Evolutionary conservation across 1,140 invertebrate genomes (phyloP).

Genomic region (Heliconius melpomene): DNA sequence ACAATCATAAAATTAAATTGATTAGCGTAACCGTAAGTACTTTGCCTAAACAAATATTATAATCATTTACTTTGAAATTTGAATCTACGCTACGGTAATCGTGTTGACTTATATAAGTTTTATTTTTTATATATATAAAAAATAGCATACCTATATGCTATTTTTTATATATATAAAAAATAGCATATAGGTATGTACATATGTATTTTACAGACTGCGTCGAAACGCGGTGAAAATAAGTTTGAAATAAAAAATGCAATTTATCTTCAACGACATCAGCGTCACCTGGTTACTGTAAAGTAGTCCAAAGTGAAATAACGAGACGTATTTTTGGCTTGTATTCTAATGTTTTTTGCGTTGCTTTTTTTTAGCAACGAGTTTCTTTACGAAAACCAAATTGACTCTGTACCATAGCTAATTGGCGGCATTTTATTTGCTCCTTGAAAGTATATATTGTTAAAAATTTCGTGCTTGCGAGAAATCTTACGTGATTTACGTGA

Average conservation of each 20-base stretch:
- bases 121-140: no score
- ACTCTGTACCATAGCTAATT: conserved; percentile 20
- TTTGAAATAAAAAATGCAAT: neutral
- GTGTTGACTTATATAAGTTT: no score
- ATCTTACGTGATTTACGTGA: neutral
- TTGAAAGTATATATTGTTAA: conserved; percentile 3
- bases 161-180: no score
- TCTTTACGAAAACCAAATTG: conserved; percentile 17
- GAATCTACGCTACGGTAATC: no score
- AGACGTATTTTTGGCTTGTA: conserved; percentile 26
- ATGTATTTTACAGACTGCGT: neutral
- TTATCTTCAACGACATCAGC: neutral
- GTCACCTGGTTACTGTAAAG: neutral
- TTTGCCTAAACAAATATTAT: no score
- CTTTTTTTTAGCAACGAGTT: neutral
- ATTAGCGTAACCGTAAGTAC: no score
- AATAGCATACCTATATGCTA: no score
- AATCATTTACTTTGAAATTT: no score
- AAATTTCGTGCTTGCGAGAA: neutral
- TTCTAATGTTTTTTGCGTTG: conserved; percentile 21
- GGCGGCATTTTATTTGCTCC: neutral
- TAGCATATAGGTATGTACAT: no score
- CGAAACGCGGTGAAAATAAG: neutral
- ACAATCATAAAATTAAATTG: no score
- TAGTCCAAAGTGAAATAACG: conserved; percentile 6